Evolutionary conservation across 2,113 vertebrate species (phyloP).

Genomic region (Thamnophis sirtalis): DNA sequence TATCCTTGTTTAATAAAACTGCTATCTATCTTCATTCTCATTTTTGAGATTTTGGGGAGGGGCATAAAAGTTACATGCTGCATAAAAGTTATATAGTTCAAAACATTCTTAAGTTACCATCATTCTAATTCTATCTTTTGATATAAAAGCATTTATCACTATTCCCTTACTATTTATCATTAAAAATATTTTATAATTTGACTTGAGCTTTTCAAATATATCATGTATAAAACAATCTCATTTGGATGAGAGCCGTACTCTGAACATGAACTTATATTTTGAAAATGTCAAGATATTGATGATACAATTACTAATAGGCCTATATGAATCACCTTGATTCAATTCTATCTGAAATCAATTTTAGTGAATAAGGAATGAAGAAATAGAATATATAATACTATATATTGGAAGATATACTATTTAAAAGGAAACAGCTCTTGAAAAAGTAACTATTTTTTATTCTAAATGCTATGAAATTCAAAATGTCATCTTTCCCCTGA

Average conservation of each 20-base stretch:
- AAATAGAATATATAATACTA: not conserved
- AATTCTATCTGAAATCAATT: not conserved
- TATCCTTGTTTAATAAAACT: not conserved
- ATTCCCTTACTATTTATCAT: not conserved
- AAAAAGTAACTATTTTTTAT: not conserved
- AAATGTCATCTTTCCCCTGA: not conserved
- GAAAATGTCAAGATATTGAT: not conserved
- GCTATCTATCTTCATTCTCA: rapidly evolving
- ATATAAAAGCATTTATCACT: not conserved
- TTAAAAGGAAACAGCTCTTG: conserved; percentile 7
- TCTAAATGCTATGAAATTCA: not conserved
- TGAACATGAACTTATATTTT: not conserved
- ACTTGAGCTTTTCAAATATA: not conserved
- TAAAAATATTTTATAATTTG: not conserved
- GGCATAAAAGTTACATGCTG: not conserved
- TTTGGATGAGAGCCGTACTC: not conserved
- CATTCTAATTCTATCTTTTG: not conserved
- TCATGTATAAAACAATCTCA: not conserved
- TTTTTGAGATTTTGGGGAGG: not conserved
- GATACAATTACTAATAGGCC: not conserved
- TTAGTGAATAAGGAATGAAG: not conserved
- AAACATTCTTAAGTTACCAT: conserved; percentile 4
- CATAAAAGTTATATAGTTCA: not conserved
- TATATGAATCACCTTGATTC: not conserved
- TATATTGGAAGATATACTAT: not conserved